phyloP scores from a whole-genome alignment of 2,888 invertebrate species.

The Exephanes ischioxanthus region DNA sequence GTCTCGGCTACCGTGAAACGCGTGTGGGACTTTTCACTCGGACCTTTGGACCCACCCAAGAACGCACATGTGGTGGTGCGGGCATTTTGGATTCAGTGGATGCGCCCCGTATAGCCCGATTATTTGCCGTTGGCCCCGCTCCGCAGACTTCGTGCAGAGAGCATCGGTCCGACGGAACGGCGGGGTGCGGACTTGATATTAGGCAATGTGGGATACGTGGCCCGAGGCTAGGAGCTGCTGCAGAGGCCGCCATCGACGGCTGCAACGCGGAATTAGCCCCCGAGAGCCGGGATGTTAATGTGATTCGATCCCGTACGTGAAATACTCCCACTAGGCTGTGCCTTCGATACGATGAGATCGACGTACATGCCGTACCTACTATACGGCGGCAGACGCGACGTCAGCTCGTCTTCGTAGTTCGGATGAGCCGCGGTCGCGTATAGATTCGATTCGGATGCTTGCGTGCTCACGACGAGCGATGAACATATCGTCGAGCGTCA shows the following conservation, averaged over 20 bases:
- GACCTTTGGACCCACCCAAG: slow-evolving; percentile 58
- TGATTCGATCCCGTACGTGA: slow-evolving; percentile 28
- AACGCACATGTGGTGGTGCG: slow-evolving; percentile 67
- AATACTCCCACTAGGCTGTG: not conserved
- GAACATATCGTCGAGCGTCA: slow-evolving; percentile 21
- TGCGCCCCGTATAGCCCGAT: slow-evolving; percentile 76
- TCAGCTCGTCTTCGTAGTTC: not conserved
- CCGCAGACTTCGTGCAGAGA: slow-evolving; percentile 17
- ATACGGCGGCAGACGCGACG: not conserved
- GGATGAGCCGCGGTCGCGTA: not conserved
- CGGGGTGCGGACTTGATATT: slow-evolving; percentile 74
- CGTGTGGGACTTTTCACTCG: slow-evolving; percentile 17
- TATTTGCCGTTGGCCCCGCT: slow-evolving; percentile 77
- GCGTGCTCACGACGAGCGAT: not conserved
- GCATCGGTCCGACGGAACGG: slow-evolving; percentile 10
- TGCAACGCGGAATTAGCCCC: slow-evolving; percentile 35
- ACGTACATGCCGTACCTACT: not conserved
- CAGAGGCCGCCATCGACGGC: slow-evolving; percentile 16
- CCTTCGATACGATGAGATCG: not conserved
- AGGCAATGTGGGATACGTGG: slow-evolving; percentile 81
- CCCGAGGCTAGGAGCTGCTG: slow-evolving; percentile 70
- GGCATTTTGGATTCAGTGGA: slow-evolving; percentile 72
- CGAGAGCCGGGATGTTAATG: slow-evolving; percentile 56
- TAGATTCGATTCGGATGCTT: not conserved
- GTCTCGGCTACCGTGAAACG: slow-evolving; percentile 15